These are phyloP conservation scores for Diachasma alloeum DNA, from an alignment of 1,140 invertebrate species.

Conservation along the genomic window DNA sequence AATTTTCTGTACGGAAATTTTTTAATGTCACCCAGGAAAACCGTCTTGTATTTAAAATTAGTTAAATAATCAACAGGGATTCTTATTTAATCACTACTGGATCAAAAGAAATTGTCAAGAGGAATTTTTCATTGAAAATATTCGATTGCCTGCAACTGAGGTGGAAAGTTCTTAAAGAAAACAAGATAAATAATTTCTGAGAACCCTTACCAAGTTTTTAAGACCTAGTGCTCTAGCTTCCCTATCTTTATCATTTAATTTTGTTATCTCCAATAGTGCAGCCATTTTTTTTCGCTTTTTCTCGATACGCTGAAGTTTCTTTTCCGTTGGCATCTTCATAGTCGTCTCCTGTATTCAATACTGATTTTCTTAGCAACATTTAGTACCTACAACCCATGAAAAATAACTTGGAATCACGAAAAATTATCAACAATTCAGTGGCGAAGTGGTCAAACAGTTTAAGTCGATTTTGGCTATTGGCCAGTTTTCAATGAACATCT, in stretches of 20 bases:
- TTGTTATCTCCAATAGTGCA: constrained; percentile 69
- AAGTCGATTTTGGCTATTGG: too few relatives aligned
- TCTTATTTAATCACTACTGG: too few relatives aligned
- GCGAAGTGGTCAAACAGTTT: too few relatives aligned
- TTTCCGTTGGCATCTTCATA: constrained; percentile 51
- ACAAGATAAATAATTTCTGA: not conserved
- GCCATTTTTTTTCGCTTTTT: constrained; percentile 72
- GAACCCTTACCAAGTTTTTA: constrained; percentile 35
- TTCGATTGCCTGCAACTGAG: not conserved
- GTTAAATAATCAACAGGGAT: too few relatives aligned
- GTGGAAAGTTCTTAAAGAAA: not conserved
- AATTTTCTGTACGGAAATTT: too few relatives aligned
- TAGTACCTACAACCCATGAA: not conserved
- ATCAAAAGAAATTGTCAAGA: too few relatives aligned
- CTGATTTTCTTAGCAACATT: constrained; percentile 1
- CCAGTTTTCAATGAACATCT: too few relatives aligned
- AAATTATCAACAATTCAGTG: not conserved
- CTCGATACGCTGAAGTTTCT: constrained; percentile 67
- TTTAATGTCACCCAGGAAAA: too few relatives aligned
- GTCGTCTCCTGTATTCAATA: constrained; percentile 23
- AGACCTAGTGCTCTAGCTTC: constrained; percentile 35
- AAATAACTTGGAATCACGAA: not conserved
- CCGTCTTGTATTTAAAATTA: too few relatives aligned
- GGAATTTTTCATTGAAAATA: not conserved
- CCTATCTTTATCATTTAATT: constrained; percentile 70